phyloP scores from a whole-genome alignment of 2,797 vertebrate genomes.

The Dipus sagitta region DNA sequence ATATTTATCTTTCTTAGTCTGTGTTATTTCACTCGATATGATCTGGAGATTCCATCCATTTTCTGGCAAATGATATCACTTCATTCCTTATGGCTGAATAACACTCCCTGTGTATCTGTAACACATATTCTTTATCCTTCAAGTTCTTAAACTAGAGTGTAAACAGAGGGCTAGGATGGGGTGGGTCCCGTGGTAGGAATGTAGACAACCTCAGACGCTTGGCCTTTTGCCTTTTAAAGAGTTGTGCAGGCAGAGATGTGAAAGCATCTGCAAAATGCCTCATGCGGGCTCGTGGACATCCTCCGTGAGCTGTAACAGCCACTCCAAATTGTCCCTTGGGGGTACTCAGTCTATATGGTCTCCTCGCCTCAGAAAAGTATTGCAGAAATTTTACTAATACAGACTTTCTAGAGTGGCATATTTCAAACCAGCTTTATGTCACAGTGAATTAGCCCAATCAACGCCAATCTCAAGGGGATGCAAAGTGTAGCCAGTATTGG shows the following conservation, averaged over 20 bases:
- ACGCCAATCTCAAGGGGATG: conserved; percentile 8
- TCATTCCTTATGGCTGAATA: neutral
- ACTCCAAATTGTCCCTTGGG: neutral
- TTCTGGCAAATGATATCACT: neutral
- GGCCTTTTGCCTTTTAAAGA: neutral
- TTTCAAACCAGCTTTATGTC: conserved; percentile 50
- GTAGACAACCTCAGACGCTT: neutral
- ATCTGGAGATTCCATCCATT: neutral
- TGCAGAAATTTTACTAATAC: neutral
- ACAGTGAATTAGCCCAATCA: conserved; percentile 33
- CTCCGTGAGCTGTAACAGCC: neutral
- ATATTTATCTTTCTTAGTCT: neutral
- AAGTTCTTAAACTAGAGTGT: conserved; percentile 17
- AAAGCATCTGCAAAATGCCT: neutral
- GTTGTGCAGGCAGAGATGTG: neutral
- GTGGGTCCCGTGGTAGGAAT: neutral
- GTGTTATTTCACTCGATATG: neutral
- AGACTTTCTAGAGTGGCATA: conserved; percentile 17
- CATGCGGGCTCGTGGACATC: neutral
- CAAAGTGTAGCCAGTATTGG: conserved; percentile 54
- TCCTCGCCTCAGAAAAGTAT: neutral
- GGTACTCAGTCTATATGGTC: neutral
- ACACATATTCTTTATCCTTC: neutral
- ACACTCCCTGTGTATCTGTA: neutral
- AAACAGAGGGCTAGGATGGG: neutral